Evolutionary conservation across 2,888 invertebrate species (phyloP), one percentile per base, ranked within the genome.

Genomic region (Flexamia atlantica): DNA sequence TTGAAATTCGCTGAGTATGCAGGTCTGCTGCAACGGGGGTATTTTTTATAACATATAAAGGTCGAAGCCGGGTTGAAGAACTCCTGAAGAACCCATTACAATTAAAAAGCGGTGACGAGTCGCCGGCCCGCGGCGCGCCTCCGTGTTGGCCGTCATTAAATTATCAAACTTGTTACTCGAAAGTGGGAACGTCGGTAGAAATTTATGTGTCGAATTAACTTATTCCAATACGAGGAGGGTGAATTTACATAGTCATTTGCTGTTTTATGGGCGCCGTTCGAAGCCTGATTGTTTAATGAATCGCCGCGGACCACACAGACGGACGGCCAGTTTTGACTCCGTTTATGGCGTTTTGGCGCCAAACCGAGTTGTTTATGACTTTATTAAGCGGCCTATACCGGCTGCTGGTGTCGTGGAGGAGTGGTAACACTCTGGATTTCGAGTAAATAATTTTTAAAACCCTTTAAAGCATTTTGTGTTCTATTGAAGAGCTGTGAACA

Each of bases 221-320:
- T 14, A 64, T 28, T 64, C 28, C 64, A 64, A 64, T 64, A 64
- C 28, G 64, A 64, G 64, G 64, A 28, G 64, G 64, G 30, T 64
- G 64, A 64, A 64, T 64, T 64, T 64, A 64, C 64, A 64, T 64
- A 64, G 28, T 17, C 64, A 64, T 64, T 64, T 64, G 64, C 64
- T 64, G 64, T 64, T 64, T 64, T 64, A 64, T 64, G n/a, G 64
- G 2, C 64, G 28, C 5, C 40, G 46, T 50, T 76, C 74, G 40
- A 50, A 25, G 10, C 40, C 40, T 72, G 74, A 76, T 76, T 76
- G 46, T 76, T 76, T 76, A 76, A 76, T 76, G 74, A 76, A 76
- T 28, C 28, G 74, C 2, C 28, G 74, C 2, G 74, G 74, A 76
- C 74, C 74, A 76, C 74, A 76, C 74, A 64, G 30, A 14, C 10